Evolutionary conservation across 2,888 invertebrate species (phyloP).

Genomic region (Andrena minutula): DNA sequence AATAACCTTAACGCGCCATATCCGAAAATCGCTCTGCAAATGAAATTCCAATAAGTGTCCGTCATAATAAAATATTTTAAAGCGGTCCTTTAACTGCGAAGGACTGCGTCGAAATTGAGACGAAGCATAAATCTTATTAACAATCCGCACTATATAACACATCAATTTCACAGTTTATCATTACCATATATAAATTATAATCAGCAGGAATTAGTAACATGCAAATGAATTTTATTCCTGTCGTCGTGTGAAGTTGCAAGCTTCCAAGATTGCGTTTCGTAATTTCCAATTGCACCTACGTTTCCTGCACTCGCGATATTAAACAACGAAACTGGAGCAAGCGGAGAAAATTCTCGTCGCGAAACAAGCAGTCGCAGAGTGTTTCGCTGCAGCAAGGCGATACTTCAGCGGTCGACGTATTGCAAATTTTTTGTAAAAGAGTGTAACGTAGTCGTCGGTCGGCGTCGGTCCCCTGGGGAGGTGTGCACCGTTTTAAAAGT

Average conservation of each 20-base stretch:
- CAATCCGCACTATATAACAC: no score
- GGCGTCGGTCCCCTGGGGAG: conserved; percentile 25
- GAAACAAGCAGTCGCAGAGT: background rate
- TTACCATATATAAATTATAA: no score
- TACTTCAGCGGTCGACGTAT: conserved; percentile 34
- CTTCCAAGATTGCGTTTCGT: no score
- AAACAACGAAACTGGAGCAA: no score
- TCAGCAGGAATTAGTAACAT: no score
- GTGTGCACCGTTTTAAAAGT: conserved; percentile 64
- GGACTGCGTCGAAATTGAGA: no score
- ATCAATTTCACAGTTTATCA: no score
- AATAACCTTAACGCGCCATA: background rate
- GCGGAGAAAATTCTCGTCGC: conserved; percentile 2
- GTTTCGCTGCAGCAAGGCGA: background rate
- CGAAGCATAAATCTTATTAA: no score
- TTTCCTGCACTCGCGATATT: no score
- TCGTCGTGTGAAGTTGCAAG: no score
- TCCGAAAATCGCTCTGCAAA: conserved; percentile 11
- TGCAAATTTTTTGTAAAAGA: conserved; percentile 35
- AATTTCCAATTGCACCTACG: no score
- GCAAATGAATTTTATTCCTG: no score
- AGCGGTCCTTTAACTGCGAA: background rate
- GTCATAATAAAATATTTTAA: background rate
- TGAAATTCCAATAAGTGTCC: background rate
- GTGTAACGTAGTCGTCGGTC: conserved; percentile 12